Evolutionary conservation across 2,888 invertebrate species (phyloP).

Genomic region (Leptarthrus brevirostris): DNA sequence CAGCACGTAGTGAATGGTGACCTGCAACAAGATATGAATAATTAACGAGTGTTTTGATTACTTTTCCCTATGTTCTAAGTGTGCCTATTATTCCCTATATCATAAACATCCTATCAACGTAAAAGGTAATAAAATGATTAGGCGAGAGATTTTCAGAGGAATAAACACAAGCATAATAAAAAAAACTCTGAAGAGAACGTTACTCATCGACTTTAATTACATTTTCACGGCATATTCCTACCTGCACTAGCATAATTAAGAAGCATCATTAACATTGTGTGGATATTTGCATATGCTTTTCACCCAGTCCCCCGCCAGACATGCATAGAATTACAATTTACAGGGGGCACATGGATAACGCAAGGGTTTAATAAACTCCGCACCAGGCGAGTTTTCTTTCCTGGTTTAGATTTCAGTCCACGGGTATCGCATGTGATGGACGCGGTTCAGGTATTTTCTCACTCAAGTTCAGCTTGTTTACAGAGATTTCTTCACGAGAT

Average conservation of each 20-base stretch:
- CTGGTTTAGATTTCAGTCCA: conserved; percentile 33
- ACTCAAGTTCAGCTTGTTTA: neutral
- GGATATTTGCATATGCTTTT: conserved; percentile 25
- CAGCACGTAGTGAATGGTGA: conserved; percentile 20
- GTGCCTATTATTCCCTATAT: neutral
- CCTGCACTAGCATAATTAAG: conserved; percentile 32
- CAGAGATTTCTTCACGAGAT: neutral
- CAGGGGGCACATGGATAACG: conserved; percentile 11
- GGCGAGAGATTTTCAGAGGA: neutral
- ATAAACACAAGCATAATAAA: conserved; percentile 1
- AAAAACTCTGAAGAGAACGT: neutral
- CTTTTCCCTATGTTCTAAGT: conserved; percentile 6
- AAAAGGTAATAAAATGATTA: conserved; percentile 28
- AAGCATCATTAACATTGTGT: conserved; percentile 33
- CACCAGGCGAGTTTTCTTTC: conserved; percentile 4
- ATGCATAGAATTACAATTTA: conserved; percentile 14
- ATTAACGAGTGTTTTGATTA: conserved; percentile 19
- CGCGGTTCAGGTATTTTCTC: conserved; percentile 19
- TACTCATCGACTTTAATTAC: conserved; percentile 19
- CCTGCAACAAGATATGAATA: conserved; percentile 34
- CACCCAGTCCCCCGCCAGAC: neutral
- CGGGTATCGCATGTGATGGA: conserved; percentile 38
- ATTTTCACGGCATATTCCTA: conserved; percentile 13
- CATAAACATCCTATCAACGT: neutral
- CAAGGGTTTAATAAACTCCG: conserved; percentile 51